Conservation (phyloP, 2,113 vertebrate species). For the Boleophthalmus pectinirostris region DNA sequence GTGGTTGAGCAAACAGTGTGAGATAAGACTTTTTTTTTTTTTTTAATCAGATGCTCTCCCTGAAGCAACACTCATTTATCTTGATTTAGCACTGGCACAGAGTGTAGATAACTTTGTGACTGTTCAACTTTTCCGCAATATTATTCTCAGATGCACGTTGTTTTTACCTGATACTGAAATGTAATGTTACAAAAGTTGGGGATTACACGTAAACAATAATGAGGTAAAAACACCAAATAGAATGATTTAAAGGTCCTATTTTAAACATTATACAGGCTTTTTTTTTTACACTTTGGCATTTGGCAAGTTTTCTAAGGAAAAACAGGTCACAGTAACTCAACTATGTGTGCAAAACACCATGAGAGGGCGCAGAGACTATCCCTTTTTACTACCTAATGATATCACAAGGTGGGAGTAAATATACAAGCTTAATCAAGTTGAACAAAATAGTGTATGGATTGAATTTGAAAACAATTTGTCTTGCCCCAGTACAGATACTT, state of each 20-base stretch:
- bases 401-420: neutral
- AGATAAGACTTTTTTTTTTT: neutral
- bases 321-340: too few species aligned
- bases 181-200: constrained; percentile 5
- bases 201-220: constrained; percentile 16
- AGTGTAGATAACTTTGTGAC: too few species aligned
- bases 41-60: neutral
- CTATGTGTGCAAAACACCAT: too few species aligned
- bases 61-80: neutral
- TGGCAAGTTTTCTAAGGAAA: too few species aligned
- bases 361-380: too few species aligned
- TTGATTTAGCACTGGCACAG: too few species aligned
- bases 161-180: constrained; percentile 28
- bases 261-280: neutral
- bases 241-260: neutral
- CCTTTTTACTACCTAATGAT: too few species aligned
- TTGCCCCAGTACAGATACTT: too few species aligned
- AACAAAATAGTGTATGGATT: too few species aligned
- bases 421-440: too few species aligned
- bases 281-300: neutral
- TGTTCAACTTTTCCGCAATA: neutral
- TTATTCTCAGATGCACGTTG: neutral
- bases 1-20: too few species aligned
- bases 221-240: constrained; percentile 25
- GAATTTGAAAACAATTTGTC: too few species aligned